Base-by-base conservation (phyloP, 2,113 vertebrate species). In the Melanocharis versteri region DNA sequence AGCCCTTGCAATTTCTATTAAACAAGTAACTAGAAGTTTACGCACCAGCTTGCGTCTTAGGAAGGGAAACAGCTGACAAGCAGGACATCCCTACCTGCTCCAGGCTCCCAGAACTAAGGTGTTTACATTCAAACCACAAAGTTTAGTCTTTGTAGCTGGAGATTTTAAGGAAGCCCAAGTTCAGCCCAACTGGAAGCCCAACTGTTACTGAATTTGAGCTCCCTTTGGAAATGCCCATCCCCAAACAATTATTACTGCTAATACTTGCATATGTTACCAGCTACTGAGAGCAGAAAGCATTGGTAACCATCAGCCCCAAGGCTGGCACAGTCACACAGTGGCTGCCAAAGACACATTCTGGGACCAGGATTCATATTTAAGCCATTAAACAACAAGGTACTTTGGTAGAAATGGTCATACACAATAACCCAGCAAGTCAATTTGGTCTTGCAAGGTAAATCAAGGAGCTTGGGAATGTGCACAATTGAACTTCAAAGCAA, bases 261-360 rank as follows among this genome's bases (percentile, higher is more conserved):
- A 35, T 11, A 10, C 26, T 19, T 13, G 2, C 37, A 26, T 0
- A 0, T 0, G 1, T 23, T 83, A 56, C 66, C n/a, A 90, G 58
- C 20, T 62, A 28, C 24, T 5, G 9, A 33, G 22, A 58, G 27
- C 28, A 66, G 50, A 64, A 72, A 39, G 28, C 18, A 17, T 8
- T 3, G 1, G 39, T 28, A 17, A 40, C 18, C 27, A 15, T 23
- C 44, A 16, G 13, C n/a, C 13, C 16, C 27, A 11, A 0, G 0
- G 9, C 31, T 57, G 5, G 37, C 1, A 3, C 15, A 58, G 60
- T 42, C 39, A 58, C 1, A 2, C 0, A 0, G 33, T 51, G 10
- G 1, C 61, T 71, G 70, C 40, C 30, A 19, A 45, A 57, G n/a
- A 22, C 54, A 11, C 7, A 21, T 51, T 47, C 9, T 68, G 30